A percentile compares a stretch with the other conserved stretches of the same genome.
Evolutionary conservation across 2,888 invertebrate species (phyloP).

Genomic region (Caenorhabditis wallacei): DNA sequence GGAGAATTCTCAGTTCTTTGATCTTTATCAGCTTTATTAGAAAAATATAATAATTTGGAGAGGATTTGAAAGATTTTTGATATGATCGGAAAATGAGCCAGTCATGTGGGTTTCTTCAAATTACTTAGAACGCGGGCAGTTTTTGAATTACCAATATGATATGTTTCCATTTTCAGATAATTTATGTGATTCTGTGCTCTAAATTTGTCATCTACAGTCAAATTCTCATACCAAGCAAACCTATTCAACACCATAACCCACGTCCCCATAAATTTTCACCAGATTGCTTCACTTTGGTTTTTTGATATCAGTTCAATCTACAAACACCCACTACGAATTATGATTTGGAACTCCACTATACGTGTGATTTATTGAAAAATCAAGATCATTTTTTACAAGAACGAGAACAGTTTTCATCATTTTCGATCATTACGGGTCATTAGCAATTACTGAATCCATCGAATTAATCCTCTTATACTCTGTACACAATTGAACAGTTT

Average conservation of each 20-base stretch:
- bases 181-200: too few species aligned
- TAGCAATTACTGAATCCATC: slow-evolving; percentile 35
- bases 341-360: neutral
- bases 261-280: neutral
- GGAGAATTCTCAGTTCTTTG: too few species aligned
- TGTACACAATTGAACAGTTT: slow-evolving; percentile 28
- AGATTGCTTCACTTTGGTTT: neutral
- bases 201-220: too few species aligned
- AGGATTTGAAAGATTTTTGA: too few species aligned
- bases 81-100: too few species aligned
- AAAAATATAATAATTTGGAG: too few species aligned
- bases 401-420: slow-evolving; percentile 45
- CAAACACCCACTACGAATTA: neutral
- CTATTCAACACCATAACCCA: neutral
- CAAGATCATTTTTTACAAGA: neutral
- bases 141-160: too few species aligned
- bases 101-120: too few species aligned
- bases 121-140: too few species aligned
- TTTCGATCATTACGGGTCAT: slow-evolving; percentile 39
- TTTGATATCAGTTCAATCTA: slow-evolving; percentile 6
- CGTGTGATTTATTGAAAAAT: neutral
- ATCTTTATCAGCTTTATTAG: too few species aligned
- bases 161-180: too few species aligned
- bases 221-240: too few species aligned
- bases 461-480: slow-evolving; percentile 32